Evolutionary conservation across 2,888 invertebrate genomes (phyloP).

Genomic region (Halictus quadricinctus): DNA sequence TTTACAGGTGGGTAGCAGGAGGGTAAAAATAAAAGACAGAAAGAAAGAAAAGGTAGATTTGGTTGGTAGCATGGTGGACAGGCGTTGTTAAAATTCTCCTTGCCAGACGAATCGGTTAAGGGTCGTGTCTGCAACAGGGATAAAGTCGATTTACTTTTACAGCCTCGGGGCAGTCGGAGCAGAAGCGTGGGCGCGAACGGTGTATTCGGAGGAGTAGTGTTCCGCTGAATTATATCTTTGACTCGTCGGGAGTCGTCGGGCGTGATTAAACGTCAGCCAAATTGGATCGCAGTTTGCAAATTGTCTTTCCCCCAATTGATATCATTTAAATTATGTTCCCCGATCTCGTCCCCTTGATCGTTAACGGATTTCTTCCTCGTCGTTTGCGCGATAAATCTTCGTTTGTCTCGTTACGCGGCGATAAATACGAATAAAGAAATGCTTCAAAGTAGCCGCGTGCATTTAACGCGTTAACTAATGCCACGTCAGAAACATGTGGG

Average conservation of each 20-base stretch:
- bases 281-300: slow-evolving; percentile 61
- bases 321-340: slow-evolving; percentile 38
- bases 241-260: slow-evolving; percentile 66
- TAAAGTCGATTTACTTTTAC: slow-evolving; percentile 69
- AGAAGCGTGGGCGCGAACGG: slow-evolving; percentile 50
- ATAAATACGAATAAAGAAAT: slow-evolving; percentile 15
- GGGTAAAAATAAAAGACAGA: background rate
- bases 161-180: slow-evolving; percentile 54
- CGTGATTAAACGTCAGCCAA: slow-evolving; percentile 68
- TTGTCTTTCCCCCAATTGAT: slow-evolving; percentile 60
- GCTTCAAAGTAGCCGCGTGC: background rate
- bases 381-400: background rate
- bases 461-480: background rate
- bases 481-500: background rate
- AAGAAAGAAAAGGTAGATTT: background rate
- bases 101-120: slow-evolving; percentile 38
- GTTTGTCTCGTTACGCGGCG: slow-evolving; percentile 8
- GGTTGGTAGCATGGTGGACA: slow-evolving; percentile 10
- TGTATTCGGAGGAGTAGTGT: slow-evolving; percentile 63
- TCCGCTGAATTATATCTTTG: slow-evolving; percentile 68
- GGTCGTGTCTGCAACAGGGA: slow-evolving; percentile 49
- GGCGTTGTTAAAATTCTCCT: slow-evolving; percentile 47
- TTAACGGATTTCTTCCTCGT: slow-evolving; percentile 17
- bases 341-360: slow-evolving; percentile 18
- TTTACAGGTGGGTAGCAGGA: background rate